Conservation (phyloP, 2,797 vertebrate species). For the Ctenopoma kingsleyae region DNA sequence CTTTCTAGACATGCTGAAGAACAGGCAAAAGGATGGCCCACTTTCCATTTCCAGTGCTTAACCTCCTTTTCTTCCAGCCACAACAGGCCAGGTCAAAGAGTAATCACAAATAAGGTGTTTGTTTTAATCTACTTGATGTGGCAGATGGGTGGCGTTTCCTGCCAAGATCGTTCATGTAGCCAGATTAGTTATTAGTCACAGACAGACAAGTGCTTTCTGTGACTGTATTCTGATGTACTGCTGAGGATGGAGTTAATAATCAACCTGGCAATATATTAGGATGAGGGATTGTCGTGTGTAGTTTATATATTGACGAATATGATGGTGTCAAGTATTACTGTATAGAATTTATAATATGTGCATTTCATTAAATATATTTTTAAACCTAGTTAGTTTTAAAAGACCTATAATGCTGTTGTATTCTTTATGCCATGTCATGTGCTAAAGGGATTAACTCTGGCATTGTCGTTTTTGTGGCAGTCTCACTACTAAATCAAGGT, state of each 20-base stretch:
- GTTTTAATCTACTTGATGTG: slow-evolving; percentile 60
- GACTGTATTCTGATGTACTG: neutral
- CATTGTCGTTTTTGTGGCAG: too few relatives aligned
- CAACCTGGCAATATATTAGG: neutral
- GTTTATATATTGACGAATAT: neutral
- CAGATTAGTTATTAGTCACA: slow-evolving; percentile 34
- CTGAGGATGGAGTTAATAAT: neutral
- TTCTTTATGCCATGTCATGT: too few relatives aligned
- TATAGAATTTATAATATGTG: too few relatives aligned
- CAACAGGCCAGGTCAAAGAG: slow-evolving; percentile 53
- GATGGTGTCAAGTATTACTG: neutral
- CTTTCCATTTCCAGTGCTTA: slow-evolving; percentile 63
- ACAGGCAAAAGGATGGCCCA: slow-evolving; percentile 8
- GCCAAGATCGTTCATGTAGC: slow-evolving; percentile 27
- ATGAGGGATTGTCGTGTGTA: neutral
- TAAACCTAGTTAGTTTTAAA: too few relatives aligned
- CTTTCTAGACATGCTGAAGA: neutral
- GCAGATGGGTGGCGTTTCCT: slow-evolving; percentile 55
- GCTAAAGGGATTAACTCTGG: too few relatives aligned
- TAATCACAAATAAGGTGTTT: slow-evolving; percentile 66
- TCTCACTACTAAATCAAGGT: too few relatives aligned
- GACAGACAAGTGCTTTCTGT: slow-evolving; percentile 7
- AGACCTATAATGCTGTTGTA: too few relatives aligned
- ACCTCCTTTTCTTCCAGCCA: slow-evolving; percentile 43
- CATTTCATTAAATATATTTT: too few relatives aligned